Conservation (phyloP, 1,140 invertebrate genomes). For the Ctenoplectra terminalis region DNA sequence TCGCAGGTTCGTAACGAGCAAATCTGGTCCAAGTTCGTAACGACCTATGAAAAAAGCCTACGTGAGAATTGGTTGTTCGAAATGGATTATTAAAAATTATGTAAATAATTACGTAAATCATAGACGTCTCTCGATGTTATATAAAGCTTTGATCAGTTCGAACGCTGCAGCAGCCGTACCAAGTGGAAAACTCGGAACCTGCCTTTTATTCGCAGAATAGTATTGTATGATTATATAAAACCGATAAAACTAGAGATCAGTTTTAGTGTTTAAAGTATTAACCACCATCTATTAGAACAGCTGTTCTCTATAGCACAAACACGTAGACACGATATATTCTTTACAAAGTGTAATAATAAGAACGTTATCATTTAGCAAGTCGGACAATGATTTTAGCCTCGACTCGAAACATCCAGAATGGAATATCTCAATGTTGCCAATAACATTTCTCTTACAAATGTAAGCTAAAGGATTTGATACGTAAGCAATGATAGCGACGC, state of each 20-base stretch:
- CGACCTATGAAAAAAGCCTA: conserved; percentile 31
- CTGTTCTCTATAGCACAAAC: not conserved
- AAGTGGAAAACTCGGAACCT: conserved; percentile 2
- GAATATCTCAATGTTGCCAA: not conserved
- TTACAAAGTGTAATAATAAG: not conserved
- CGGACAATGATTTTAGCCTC: too few species aligned
- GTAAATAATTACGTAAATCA: conserved; percentile 64
- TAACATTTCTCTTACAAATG: not conserved
- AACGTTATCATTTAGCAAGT: not conserved
- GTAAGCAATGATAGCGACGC: not conserved
- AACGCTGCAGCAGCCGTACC: not conserved
- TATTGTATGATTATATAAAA: conserved; percentile 30
- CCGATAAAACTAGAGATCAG: not conserved
- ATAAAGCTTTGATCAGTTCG: conserved; percentile 27
- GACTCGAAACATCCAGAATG: not conserved
- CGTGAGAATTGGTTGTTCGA: conserved; percentile 14
- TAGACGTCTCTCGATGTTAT: conserved; percentile 31
- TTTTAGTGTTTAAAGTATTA: conserved; percentile 13
- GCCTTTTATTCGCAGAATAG: conserved; percentile 30
- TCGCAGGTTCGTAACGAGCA: conserved; percentile 16
- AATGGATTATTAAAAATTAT: conserved; percentile 59
- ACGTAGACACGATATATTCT: not conserved
- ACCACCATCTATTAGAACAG: not conserved
- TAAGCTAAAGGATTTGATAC: not conserved
- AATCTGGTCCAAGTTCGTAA: conserved; percentile 33